Conservation (phyloP, 2,113 vertebrate species). For the Equus quagga region DNA sequence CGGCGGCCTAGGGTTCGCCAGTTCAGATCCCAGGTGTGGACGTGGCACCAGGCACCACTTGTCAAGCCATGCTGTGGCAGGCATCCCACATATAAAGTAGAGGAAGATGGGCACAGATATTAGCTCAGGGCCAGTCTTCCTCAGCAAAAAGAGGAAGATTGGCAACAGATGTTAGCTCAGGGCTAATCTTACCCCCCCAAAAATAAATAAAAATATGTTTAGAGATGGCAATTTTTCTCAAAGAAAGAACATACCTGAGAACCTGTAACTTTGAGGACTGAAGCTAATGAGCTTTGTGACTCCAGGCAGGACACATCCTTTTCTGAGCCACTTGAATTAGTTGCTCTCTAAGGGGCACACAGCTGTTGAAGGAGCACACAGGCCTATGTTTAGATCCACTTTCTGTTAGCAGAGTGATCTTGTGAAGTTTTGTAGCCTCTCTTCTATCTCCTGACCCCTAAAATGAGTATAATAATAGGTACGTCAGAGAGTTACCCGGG, state of each 20-base stretch:
- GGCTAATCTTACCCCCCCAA: too few species aligned
- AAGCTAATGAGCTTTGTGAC: not conserved
- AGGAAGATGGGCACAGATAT: too few species aligned
- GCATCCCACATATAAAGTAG: too few species aligned
- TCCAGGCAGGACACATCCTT: not conserved
- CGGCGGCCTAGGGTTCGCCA: too few species aligned
- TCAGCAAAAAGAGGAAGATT: too few species aligned
- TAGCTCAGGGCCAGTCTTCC: too few species aligned
- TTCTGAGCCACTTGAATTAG: not conserved
- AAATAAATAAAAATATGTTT: not conserved
- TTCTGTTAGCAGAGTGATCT: not conserved
- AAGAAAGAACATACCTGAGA: not conserved
- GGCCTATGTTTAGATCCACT: not conserved
- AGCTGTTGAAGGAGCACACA: not conserved
- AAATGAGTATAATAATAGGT: not conserved
- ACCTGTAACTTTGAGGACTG: not conserved
- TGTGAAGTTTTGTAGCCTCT: not conserved
- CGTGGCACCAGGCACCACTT: too few species aligned
- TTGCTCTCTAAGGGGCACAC: not conserved
- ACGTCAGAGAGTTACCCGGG: not conserved
- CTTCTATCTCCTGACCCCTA: not conserved
- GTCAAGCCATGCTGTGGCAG: too few species aligned
- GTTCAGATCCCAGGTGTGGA: too few species aligned
- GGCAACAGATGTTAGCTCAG: too few species aligned
- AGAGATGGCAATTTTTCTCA: not conserved